Base-by-base conservation (phyloP, 2,888 invertebrate species). In the Cheilosia vernalis region DNA sequence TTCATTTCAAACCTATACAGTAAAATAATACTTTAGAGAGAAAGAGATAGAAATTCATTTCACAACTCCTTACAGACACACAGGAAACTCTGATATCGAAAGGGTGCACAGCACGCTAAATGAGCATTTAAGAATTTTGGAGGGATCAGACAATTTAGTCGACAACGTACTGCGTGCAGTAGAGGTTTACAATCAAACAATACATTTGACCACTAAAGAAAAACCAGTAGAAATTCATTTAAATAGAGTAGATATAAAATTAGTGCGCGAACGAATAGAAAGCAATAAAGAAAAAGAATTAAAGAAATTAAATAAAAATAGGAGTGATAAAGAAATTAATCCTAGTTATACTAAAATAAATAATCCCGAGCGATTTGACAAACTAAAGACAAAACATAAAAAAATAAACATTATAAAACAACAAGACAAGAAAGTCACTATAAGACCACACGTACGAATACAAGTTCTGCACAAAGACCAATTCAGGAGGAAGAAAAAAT, bases 61-160 rank as follows among this genome's bases (percentile, higher is more conserved):
- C 15, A 6, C 56, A 13, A 70, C 58, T 49, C 19, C 40, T 15
- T 55, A 58, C 13, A 7, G 73, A 21, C 55, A 56, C 27, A 64
- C 64, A 30, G 74, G 56, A 30, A 64, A 74, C 55, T 74, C 74
- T 1, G 63, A 56, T 7, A 44, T 69, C 2, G 58, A 70, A 15
- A 19, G 58, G 37, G 5, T 60, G 9, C 37, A 70, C 44, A 51
- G 49, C 6, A 58, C 21, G 0, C 6, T 66, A 37, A 74, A 30
- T 21, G 21, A 21, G 21, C 21, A 21, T 21, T 21, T 21, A 21
- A 1, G 47, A 44, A 47, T 56, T 30, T 21, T 53, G 37, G n/a
- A 74, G 56, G 44, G 51, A 73, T 27, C 42, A 73, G 13, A 63
- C 27, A 40, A 53, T 40, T 51, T 53, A 53, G 24, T 66, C 37